Evolutionary conservation across 1,140 invertebrate genomes (phyloP).

Genomic region (Harlomillsia oculata): DNA sequence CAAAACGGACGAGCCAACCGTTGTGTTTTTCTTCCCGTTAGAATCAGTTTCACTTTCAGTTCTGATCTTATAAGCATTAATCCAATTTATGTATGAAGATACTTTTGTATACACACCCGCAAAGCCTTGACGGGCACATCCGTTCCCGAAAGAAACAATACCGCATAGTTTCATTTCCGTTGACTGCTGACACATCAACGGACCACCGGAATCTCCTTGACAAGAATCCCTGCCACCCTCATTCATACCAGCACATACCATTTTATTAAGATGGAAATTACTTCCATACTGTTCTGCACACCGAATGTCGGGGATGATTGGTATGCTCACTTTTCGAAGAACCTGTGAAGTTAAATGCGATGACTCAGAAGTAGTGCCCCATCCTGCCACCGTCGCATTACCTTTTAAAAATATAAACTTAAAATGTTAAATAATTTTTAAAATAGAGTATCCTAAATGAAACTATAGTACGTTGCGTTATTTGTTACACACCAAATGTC

Average conservation of each 20-base stretch:
- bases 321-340: not conserved
- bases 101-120: constrained; percentile 56
- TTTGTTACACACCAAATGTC: too few relatives aligned
- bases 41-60: too few relatives aligned
- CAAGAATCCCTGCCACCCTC: constrained; percentile 62
- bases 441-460: too few relatives aligned
- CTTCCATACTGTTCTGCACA: not conserved
- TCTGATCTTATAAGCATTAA: too few relatives aligned
- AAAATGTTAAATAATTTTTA: too few relatives aligned
- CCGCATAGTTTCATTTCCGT: constrained; percentile 37
- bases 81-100: constrained; percentile 6
- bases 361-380: not conserved
- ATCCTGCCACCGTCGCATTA: not conserved
- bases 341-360: not conserved
- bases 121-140: constrained; percentile 47
- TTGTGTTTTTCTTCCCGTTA: too few relatives aligned
- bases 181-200: not conserved
- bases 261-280: too few relatives aligned
- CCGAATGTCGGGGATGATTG: not conserved
- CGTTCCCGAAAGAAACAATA: constrained; percentile 52
- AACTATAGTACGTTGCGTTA: too few relatives aligned
- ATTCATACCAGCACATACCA: constrained; percentile 61
- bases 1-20: too few relatives aligned
- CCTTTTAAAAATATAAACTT: too few relatives aligned
- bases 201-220: constrained; percentile 42